phyloP scores from a whole-genome alignment of 2,797 vertebrate genomes.

The Trachurus trachurus region DNA sequence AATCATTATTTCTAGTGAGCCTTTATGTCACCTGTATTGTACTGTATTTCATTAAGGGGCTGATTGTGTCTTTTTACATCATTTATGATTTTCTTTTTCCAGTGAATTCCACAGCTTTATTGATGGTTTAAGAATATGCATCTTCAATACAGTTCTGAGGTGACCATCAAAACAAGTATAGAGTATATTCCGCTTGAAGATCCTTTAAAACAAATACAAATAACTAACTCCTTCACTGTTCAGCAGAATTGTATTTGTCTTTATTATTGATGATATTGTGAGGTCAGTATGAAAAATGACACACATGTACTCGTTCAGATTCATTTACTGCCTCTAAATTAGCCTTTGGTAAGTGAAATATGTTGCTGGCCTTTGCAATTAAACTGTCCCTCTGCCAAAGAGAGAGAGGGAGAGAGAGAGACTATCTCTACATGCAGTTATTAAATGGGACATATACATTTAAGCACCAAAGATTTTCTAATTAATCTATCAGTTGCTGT shows the following conservation, averaged over 20 bases:
- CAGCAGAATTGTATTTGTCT: neutral
- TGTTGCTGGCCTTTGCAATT: constrained; percentile 59
- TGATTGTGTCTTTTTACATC: neutral
- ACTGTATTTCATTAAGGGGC: neutral
- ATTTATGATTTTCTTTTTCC: neutral
- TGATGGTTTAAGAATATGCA: neutral
- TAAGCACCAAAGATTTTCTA: constrained; percentile 65
- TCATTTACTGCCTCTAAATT: constrained; percentile 60
- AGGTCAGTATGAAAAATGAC: constrained; percentile 50
- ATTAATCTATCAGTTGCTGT: constrained; percentile 72
- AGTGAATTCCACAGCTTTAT: neutral
- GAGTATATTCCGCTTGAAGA: neutral
- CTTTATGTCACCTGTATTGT: neutral
- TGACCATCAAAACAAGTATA: neutral
- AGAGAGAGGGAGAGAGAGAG: constrained; percentile 25
- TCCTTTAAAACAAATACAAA: neutral
- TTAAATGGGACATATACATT: constrained; percentile 74
- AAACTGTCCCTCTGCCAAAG: constrained; percentile 38
- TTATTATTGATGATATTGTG: neutral
- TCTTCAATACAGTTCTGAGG: neutral
- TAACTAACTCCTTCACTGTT: neutral
- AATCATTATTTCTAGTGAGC: constrained; percentile 2
- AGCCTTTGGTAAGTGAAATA: constrained; percentile 56
- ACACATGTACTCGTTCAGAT: constrained; percentile 53
- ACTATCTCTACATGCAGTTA: constrained; percentile 51